Evolutionary conservation across 2,888 invertebrate genomes (phyloP), one percentile per base, ranked within the genome.

Genomic region (Petrolisthes manimaculis): DNA sequence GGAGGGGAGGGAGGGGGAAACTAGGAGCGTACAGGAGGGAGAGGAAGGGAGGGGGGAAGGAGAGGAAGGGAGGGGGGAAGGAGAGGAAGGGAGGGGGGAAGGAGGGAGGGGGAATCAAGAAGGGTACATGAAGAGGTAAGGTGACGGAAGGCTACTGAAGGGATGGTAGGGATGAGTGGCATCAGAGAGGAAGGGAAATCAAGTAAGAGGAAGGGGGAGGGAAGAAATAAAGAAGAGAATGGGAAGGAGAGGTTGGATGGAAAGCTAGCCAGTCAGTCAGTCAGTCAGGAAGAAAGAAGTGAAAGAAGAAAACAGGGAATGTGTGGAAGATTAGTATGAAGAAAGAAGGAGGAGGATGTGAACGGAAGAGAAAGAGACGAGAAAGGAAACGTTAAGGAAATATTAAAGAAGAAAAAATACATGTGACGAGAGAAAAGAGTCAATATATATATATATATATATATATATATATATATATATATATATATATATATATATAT

Each of bases 301-400:
- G 37, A 18, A 77, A n/a, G 8, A 9, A 51, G 77, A 9, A 56
- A 2, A 4, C n/a, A 56, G 12, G 54, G 21, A 54, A 56, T 21
- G n/a, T 21, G 79, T 18, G 78, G 67, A 67, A 53, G 12, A 51
- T 78, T 24, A 67, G 67, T 37, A 78, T 67, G 67, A 67, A 61
- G 3, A 61, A 61, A 61, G 61, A 21, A 80, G 55, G 55, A 56
- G n/a, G 55, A 55, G 80, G 55, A 21, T 55, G 54, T 55, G 80
- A 80, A 21, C 55, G 81, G 24, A 24, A 81, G 56, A 56, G 61
- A 61, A 61, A 81, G 81, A 61, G 81, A 81, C 55, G 61, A 81
- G 81, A 81, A 18, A 78, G 78, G 14, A 14, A 67, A 14, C 12
- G 75, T 6, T 12, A n/a, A n/a, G n/a, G n/a, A 6, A n/a, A 24